Conservation (phyloP, 2,888 invertebrate genomes). For the Drosophila barbarae region DNA sequence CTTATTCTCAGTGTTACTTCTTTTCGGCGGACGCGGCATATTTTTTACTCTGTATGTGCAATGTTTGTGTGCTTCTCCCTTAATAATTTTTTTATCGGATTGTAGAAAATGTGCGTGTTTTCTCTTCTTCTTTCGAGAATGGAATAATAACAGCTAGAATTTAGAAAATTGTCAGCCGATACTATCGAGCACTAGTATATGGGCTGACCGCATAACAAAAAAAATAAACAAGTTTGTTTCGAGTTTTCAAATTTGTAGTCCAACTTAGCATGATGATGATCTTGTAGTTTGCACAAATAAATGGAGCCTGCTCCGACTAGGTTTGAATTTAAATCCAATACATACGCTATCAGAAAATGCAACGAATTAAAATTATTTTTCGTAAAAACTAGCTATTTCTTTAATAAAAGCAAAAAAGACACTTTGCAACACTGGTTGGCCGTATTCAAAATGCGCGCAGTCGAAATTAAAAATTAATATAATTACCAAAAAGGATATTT, state of each 20-base stretch:
- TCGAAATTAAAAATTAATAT: too few relatives aligned
- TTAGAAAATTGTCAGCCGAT: conserved; percentile 51
- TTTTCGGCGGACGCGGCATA: conserved; percentile 52
- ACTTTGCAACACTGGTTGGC: not conserved
- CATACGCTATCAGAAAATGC: not conserved
- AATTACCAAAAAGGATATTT: too few relatives aligned
- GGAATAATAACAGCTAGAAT: conserved; percentile 57
- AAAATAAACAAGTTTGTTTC: conserved; percentile 10
- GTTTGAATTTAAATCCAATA: conserved; percentile 3
- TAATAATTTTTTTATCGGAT: conserved; percentile 14
- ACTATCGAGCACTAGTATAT: conserved; percentile 24
- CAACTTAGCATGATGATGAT: conserved; percentile 19
- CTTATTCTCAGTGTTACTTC: conserved; percentile 16
- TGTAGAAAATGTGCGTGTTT: conserved; percentile 67
- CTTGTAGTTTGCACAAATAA: conserved; percentile 3
- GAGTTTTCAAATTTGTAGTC: conserved; percentile 16
- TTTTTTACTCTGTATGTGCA: conserved; percentile 17
- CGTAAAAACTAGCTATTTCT: not conserved
- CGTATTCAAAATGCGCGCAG: not conserved
- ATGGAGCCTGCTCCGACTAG: conserved; percentile 6
- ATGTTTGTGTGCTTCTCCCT: conserved; percentile 9
- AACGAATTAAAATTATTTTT: not conserved
- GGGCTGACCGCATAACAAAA: conserved; percentile 9
- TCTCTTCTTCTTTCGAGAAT: conserved; percentile 57
- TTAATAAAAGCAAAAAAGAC: not conserved